Percentiles rank a stretch among this genome's conserved stretches.
Evolutionary conservation across 2,113 vertebrate species (phyloP).

Genomic region (Tympanuchus pallidicinctus): DNA sequence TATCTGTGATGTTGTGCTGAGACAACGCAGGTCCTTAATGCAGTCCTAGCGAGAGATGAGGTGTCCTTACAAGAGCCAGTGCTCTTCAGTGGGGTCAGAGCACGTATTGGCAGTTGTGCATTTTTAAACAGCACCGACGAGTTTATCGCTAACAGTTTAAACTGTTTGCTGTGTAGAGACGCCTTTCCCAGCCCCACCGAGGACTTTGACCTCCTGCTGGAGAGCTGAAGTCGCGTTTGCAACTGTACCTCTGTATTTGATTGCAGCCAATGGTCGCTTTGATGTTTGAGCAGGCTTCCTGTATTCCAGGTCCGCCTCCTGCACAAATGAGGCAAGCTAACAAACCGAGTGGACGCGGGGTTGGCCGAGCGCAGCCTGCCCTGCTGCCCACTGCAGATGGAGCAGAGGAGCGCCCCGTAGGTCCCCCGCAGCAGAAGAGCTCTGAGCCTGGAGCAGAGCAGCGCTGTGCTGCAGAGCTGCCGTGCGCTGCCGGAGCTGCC

Average conservation of each 20-base stretch:
- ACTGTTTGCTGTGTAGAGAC: neutral
- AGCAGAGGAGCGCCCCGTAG: constrained; percentile 48
- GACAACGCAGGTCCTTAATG: constrained; percentile 7
- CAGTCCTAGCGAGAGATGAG: neutral
- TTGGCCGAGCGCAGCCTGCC: constrained; percentile 60
- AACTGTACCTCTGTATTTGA: too few species aligned
- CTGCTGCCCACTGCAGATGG: constrained; percentile 18
- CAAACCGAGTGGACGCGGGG: constrained; percentile 70
- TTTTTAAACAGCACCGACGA: neutral
- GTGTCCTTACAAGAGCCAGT: neutral
- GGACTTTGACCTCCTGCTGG: neutral
- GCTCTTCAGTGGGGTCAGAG: neutral
- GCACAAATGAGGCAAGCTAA: constrained; percentile 68
- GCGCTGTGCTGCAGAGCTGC: constrained; percentile 9
- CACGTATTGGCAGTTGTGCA: neutral
- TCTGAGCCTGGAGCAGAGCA: constrained; percentile 40
- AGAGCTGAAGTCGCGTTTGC: neutral
- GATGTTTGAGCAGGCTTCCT: constrained; percentile 80
- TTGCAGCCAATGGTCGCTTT: neutral
- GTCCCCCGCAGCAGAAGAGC: constrained; percentile 62
- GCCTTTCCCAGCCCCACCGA: neutral
- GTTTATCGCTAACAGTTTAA: neutral
- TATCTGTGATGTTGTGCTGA: neutral
- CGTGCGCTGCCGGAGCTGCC: constrained; percentile 28
- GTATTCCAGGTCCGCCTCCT: constrained; percentile 79